Evolutionary conservation across 1,140 invertebrate species (phyloP), one percentile per base, ranked within the genome.

Genomic region (Sarcophaga peregrina): DNA sequence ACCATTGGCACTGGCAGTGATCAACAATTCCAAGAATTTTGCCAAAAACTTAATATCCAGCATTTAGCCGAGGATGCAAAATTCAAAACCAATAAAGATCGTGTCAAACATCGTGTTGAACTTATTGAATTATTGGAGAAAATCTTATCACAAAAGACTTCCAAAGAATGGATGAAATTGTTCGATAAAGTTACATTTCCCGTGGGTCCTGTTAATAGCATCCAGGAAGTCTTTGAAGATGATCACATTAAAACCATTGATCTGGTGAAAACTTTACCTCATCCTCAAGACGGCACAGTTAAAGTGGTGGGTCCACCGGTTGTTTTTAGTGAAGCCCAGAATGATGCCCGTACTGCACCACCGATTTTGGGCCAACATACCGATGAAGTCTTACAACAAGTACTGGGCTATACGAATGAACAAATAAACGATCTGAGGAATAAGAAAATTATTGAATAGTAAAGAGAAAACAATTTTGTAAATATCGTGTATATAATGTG

Each of bases 301-400:
- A 96, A 95, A 89, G 90, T 98, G 17, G 95, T 98, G 5, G 97
- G 96, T 0, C 96, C 97, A 10, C 94, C 98, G 0, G 97, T 98
- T 0, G 92, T 92, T 73, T 98, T 94, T 87, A 96, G 94, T 85
- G 92, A 93, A 50, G 93, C 93, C 0, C 91, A 92, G n/a, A 97
- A 97, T 89, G 87, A 91, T 83, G 92, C 94, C 0, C 92, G 94
- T 83, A 92, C 91, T 13, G 92, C 97, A n/a, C 97, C 98, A 15
- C 98, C 98, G 0, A 88, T 91, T 45, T 91, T 98, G 45, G 98
- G 97, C 0, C 93, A 99, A 91, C 97, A 99, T 87, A 99, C 98
- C 0, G 88, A 91, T 68, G 92, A 96, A 87, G 92, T 99, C 72
- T 91, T 99, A 48, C 91, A 90, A 80, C 87, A 94, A 83, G 86